These are phyloP conservation scores for Papilio polyxenes DNA, from an alignment of 1,140 invertebrate genomes.

Conservation along the genomic window DNA sequence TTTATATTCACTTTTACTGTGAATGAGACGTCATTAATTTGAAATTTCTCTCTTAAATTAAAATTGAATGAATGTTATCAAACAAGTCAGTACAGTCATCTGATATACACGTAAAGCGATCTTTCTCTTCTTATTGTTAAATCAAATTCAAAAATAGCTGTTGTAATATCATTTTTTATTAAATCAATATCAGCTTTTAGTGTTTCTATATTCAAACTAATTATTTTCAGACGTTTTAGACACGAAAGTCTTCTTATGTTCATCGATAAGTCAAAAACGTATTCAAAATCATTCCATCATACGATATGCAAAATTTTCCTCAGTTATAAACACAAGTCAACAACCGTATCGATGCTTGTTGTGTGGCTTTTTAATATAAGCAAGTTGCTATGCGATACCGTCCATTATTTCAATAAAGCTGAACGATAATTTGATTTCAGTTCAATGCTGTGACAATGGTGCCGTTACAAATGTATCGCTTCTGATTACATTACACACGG, in stretches of 20 bases:
- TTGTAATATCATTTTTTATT: too few relatives aligned
- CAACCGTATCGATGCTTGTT: background rate
- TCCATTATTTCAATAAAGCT: slow-evolving; percentile 24
- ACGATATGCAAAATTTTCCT: slow-evolving; percentile 17
- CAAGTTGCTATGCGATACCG: slow-evolving; percentile 26
- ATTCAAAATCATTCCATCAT: background rate
- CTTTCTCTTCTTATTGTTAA: too few relatives aligned
- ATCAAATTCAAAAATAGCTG: too few relatives aligned
- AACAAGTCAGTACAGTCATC: too few relatives aligned
- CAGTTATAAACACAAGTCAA: background rate
- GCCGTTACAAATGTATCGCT: slow-evolving; percentile 24
- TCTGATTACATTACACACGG: slow-evolving; percentile 18
- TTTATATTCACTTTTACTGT: too few relatives aligned
- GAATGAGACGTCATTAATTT: too few relatives aligned
- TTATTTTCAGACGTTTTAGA: background rate
- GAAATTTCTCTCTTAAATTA: too few relatives aligned
- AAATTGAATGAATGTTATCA: too few relatives aligned
- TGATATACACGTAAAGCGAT: too few relatives aligned
- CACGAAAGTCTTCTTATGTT: background rate
- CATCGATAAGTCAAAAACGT: background rate
- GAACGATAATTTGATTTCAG: slow-evolving; percentile 26
- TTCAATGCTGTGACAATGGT: slow-evolving; percentile 28
- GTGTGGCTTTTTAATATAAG: slow-evolving; percentile 16
- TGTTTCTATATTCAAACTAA: too few relatives aligned
- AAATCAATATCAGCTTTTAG: too few relatives aligned